Evolutionary conservation across 2,797 vertebrate species (phyloP).

Genomic region (Molossus molossus): DNA sequence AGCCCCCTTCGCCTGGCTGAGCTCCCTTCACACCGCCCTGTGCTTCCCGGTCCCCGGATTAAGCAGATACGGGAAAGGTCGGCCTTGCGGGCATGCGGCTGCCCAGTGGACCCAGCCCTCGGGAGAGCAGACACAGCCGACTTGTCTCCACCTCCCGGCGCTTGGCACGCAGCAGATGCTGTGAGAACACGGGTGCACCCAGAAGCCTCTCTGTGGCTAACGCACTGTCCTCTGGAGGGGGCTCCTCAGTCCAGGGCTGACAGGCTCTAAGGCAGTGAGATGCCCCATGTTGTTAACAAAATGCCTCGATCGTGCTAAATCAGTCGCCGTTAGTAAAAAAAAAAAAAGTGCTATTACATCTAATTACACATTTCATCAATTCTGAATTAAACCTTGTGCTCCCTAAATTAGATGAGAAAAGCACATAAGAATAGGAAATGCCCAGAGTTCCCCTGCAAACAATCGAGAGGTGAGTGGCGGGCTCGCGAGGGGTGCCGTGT

Average conservation of each 20-base stretch:
- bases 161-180: neutral
- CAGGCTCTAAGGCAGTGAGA: neutral
- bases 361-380: neutral
- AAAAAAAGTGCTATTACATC: neutral
- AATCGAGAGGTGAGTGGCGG: rapidly evolving
- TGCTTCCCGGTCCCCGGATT: neutral
- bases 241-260: neutral
- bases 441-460: neutral
- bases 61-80: rapidly evolving
- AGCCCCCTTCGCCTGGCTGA: neutral
- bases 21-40: neutral
- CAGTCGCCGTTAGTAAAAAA: neutral
- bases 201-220: neutral
- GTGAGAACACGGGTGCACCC: neutral
- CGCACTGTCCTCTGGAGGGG: rapidly evolving
- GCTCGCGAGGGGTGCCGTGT: neutral
- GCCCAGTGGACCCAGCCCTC: rapidly evolving
- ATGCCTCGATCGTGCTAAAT: neutral
- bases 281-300: neutral
- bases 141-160: neutral
- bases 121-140: rapidly evolving
- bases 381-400: neutral
- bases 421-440: neutral
- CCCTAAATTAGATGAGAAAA: neutral
- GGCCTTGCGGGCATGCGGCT: rapidly evolving